phyloP scores from a whole-genome alignment of 2,888 invertebrate species.

The Allolobophora icterica region DNA sequence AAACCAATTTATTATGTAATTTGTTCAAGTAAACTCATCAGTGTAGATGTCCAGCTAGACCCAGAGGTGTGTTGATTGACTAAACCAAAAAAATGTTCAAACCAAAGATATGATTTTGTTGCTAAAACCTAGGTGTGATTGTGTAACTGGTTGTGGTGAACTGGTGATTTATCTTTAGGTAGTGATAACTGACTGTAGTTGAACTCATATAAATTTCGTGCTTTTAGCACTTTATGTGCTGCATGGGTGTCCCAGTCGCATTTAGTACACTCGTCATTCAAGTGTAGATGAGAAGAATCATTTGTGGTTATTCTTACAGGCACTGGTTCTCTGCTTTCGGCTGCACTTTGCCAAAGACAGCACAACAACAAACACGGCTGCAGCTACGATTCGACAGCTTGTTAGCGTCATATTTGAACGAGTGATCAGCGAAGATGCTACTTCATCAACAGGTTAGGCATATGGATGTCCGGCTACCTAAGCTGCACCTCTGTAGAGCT shows the following conservation, averaged over 20 bases:
- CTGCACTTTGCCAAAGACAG: constrained; percentile 89
- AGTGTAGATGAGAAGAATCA: not conserved
- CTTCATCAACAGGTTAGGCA: constrained; percentile 55
- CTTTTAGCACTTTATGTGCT: no score
- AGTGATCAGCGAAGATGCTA: constrained; percentile 64
- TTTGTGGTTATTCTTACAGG: constrained; percentile 69
- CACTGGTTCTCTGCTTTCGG: constrained; percentile 93
- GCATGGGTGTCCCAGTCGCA: no score
- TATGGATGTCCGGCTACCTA: not conserved
- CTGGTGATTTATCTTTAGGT: not conserved
- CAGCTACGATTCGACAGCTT: constrained; percentile 93
- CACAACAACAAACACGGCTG: constrained; percentile 92
- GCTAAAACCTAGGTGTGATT: not conserved
- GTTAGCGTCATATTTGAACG: constrained; percentile 77
- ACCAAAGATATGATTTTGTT: not conserved
- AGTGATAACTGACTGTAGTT: not conserved
- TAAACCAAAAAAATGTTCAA: not conserved
- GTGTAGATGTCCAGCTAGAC: no score
- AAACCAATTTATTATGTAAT: not conserved
- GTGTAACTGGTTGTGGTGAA: not conserved
- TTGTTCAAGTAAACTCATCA: not conserved
- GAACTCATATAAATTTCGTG: not conserved
- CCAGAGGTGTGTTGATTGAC: not conserved
- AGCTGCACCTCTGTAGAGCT: not conserved
- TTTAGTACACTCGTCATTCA: no score